Base-by-base conservation (phyloP, 2,797 vertebrate species). In the Peromyscus eremicus region DNA sequence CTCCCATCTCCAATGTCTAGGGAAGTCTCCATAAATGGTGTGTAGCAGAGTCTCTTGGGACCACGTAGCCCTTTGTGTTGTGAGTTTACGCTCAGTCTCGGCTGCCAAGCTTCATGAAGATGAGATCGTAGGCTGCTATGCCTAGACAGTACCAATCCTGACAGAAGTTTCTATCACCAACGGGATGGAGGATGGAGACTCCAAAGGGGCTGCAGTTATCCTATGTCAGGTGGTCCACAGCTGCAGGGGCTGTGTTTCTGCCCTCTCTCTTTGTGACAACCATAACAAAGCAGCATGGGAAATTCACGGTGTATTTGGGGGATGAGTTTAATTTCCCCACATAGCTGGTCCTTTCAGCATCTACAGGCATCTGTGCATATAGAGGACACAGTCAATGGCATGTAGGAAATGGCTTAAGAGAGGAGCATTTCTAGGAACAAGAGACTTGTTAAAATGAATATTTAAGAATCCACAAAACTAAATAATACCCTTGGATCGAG, bases 391-490 rank as follows among this genome's bases (percentile, higher is more conserved):
- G 62, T 89, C 68, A 80, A 55, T 11, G 40, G 64, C 66, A 43
- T 62, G 46, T 34, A 37, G 25, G 49, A 89, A 94, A 75, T 23
- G 55, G 16, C 70, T 70, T 89, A 66, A 84, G 84, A 92, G 11
- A 73, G 46, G 5, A 81, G 40, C n/a, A 71, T 43, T 92, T 96
- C 76, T 62, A 55, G 92, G 86, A 94, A 89, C 25, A 43, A 9
- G 46, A 46, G 37, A 34, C 88, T 91, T 91, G 71, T 93, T 93
- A 86, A 96, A 92, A 97, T 3, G 85, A 89, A 93, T 82, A 80
- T 85, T 46, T 85, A 49, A 92, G 97, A 96, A 83, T 23, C 40
- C 77, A 80, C 91, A 84, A 83, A 93, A 95, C 94, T 93, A 92
- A 90, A 71, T 68, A 94, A 52, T 43, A 34, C 57, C 88, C 77